Evolutionary conservation across 2,113 vertebrate species (phyloP).

Genomic region (Trichechus manatus): DNA sequence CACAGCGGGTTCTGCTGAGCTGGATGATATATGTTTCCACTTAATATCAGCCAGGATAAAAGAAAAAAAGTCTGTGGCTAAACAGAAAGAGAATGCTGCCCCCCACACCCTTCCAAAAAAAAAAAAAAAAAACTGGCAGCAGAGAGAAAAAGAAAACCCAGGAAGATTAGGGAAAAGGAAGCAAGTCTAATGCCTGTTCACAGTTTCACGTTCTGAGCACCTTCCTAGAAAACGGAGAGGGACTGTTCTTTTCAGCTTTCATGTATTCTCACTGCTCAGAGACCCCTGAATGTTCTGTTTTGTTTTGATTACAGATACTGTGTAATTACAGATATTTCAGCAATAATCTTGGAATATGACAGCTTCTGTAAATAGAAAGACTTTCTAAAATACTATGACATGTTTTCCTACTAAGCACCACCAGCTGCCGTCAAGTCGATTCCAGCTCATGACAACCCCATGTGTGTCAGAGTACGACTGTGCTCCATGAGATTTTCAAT

Average conservation of each 20-base stretch:
- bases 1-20: background rate
- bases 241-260: background rate
- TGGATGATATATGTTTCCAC: background rate
- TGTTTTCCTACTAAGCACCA: background rate
- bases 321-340: conserved; percentile 39
- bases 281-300: background rate
- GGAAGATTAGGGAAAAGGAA: background rate
- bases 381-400: conserved; percentile 5
- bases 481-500: background rate
- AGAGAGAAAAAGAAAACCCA: background rate
- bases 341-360: background rate
- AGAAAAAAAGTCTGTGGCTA: background rate
- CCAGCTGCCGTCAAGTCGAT: background rate
- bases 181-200: background rate
- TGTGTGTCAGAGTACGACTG: background rate
- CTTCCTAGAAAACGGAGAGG: background rate
- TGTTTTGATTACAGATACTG: background rate
- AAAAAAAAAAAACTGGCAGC: background rate
- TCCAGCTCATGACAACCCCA: background rate
- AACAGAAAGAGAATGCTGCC: background rate
- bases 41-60: background rate
- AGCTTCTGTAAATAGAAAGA: background rate
- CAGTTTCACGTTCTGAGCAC: background rate
- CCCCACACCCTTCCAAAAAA: background rate
- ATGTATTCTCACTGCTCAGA: background rate